Base-by-base conservation (phyloP, 2,113 vertebrate species). In the Semnornis frantzii region DNA sequence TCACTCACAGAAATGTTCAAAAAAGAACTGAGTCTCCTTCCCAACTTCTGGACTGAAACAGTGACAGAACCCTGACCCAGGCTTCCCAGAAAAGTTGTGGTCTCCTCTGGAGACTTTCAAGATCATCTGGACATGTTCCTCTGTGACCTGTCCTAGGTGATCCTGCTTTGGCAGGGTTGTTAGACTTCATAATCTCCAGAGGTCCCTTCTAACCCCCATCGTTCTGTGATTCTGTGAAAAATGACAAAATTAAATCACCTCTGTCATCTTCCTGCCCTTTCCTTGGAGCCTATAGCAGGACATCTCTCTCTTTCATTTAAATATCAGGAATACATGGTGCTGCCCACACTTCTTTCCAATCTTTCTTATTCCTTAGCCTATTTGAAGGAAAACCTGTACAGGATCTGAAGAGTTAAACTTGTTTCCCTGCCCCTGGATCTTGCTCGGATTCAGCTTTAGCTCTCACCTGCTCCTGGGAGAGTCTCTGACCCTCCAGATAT, bases 271-370 rank as follows among this genome's bases (percentile, higher is more conserved):
- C 8, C 2, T 1, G 4, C 76, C 23, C 57, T 82, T 82, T 85
- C 52, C 59, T 80, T 46, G 60, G 42, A 1, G 1, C 25, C 42
- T 91, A 55, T 64, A 81, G 54, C 28, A 57, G 13, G 76, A 92
- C 80, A 83, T 87, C 18, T 90, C 66, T 62, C 25, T 76, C 82
- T 81, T 82, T 70, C 31, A 46, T 82, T 92, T 60, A 50, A 83
- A 93, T 17, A 94, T 24, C 60, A 85, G 19, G 37, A 87, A 63
- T 92, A 91, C 69, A 93, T 77, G 68, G 82, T 82, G n/a, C 87
- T 96, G 72, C 69, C 82, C 72, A 90, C 79, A 57, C 19, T 11
- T 74, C 57, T 70, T 70, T 70, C 57, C n/a, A 80, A 8, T 59
- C 31, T 3, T 2, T 85, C 79, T 83, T 71, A 70, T 77, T 80